Evolutionary conservation across 2,888 invertebrate species (phyloP).

Genomic region (Vanessa cardui): DNA sequence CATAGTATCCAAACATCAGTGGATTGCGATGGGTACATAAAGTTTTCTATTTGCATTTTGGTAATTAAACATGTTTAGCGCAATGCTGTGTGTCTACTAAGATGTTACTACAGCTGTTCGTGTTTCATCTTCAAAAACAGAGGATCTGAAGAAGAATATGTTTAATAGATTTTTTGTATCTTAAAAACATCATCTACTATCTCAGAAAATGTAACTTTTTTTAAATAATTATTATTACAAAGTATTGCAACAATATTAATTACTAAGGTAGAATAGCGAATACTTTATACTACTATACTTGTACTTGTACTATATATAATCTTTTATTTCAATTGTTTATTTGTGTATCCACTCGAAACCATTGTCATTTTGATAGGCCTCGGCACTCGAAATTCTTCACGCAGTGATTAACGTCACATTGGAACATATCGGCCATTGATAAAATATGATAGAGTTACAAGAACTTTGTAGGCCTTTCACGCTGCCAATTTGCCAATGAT

Average conservation of each 20-base stretch:
- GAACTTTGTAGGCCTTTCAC: background rate
- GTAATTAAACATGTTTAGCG: background rate
- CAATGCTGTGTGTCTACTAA: background rate
- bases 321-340: slow-evolving; percentile 7
- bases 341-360: slow-evolving; percentile 7
- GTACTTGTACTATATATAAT: too few species aligned
- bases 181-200: too few species aligned
- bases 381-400: slow-evolving; percentile 21
- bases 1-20: too few species aligned
- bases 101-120: too few species aligned
- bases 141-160: too few species aligned
- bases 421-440: slow-evolving; percentile 1
- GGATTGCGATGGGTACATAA: background rate
- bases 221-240: too few species aligned
- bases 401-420: background rate
- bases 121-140: background rate
- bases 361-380: slow-evolving; percentile 18
- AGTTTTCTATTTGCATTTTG: background rate
- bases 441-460: slow-evolving; percentile 11
- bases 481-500: background rate
- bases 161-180: too few species aligned
- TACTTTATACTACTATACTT: too few species aligned
- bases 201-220: too few species aligned
- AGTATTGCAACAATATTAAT: too few species aligned
- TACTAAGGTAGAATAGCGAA: too few species aligned